These are phyloP conservation scores for Drosophila limbata DNA, from an alignment of 2,888 invertebrate species.

Conservation along the genomic window DNA sequence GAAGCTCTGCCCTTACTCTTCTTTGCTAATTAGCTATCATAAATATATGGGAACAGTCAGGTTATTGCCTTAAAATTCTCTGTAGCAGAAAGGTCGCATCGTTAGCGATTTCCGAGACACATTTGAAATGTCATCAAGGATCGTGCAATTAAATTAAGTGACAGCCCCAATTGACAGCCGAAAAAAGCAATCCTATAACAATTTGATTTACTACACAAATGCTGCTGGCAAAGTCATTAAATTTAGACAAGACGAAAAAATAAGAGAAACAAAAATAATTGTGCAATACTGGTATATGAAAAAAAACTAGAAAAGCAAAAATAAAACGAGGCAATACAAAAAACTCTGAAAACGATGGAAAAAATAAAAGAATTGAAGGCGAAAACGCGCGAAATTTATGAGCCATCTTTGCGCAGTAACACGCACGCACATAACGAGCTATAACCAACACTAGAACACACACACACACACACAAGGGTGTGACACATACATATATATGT, in stretches of 20 bases:
- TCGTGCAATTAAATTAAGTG: slow-evolving; percentile 68
- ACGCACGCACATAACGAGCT: slow-evolving; percentile 77
- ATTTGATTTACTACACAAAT: slow-evolving; percentile 69
- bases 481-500: slow-evolving; percentile 28
- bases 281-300: slow-evolving; percentile 38
- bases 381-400: slow-evolving; percentile 79
- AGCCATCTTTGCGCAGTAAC: slow-evolving; percentile 77
- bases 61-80: slow-evolving; percentile 15
- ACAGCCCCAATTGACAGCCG: slow-evolving; percentile 24
- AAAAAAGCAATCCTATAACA: slow-evolving; percentile 48
- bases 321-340: slow-evolving; percentile 32
- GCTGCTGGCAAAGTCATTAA: slow-evolving; percentile 75
- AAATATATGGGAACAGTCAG: slow-evolving; percentile 29
- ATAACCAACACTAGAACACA: slow-evolving; percentile 66
- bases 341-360: slow-evolving; percentile 31
- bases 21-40: slow-evolving; percentile 47
- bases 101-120: slow-evolving; percentile 49
- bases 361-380: slow-evolving; percentile 59
- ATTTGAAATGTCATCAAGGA: slow-evolving; percentile 44
- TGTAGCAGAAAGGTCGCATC: slow-evolving; percentile 1
- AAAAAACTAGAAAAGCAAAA: slow-evolving; percentile 38
- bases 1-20: slow-evolving; percentile 5
- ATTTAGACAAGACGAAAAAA: slow-evolving; percentile 51
- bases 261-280: slow-evolving; percentile 54
- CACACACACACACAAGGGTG: slow-evolving; percentile 21